phyloP scores from a whole-genome alignment of 2,113 vertebrate species.

The Saccopteryx bilineata region DNA sequence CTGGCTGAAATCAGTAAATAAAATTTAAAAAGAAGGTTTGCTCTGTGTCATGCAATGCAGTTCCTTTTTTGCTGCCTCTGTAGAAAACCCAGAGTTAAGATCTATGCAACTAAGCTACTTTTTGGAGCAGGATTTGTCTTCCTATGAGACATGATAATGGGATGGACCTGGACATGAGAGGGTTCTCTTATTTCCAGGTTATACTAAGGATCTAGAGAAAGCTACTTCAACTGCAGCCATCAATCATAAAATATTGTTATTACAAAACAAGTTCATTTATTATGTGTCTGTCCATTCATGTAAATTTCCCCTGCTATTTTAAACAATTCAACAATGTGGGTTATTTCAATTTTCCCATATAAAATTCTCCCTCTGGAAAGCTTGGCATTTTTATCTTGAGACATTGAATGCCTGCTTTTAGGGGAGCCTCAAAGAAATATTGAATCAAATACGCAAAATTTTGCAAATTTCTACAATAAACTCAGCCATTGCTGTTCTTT shows the following conservation, averaged over 20 bases:
- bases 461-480: neutral
- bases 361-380: slow-evolving; percentile 42
- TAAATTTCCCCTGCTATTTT: slow-evolving; percentile 2
- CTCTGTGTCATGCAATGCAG: neutral
- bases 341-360: neutral
- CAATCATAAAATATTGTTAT: neutral
- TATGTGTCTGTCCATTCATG: neutral
- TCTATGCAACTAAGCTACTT: neutral
- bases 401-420: neutral
- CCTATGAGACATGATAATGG: neutral
- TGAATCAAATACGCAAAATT: neutral
- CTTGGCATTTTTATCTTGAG: slow-evolving; percentile 17
- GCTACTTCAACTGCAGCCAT: neutral
- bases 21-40: neutral
- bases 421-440: neutral
- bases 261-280: neutral
- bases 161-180: neutral
- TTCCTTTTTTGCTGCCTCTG: neutral
- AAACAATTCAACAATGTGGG: neutral
- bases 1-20: too few relatives aligned
- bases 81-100: neutral
- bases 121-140: neutral
- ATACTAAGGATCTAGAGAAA: neutral
- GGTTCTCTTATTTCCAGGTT: neutral
- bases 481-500: slow-evolving; percentile 20